Conservation (phyloP, 2,888 invertebrate species). For the Parascotia fuliginaria region DNA sequence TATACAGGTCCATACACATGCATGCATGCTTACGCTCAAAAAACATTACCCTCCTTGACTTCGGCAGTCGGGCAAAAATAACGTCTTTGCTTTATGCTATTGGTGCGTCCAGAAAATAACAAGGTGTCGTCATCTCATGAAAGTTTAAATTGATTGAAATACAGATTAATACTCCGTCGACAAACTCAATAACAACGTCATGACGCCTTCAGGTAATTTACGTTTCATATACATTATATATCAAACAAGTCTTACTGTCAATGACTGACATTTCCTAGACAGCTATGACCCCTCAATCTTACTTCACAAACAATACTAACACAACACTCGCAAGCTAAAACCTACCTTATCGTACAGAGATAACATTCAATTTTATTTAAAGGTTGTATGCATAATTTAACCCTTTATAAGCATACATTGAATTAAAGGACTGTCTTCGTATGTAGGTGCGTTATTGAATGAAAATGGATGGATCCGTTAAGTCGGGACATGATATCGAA, state of each 20-base stretch:
- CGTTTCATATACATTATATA: conserved; percentile 28
- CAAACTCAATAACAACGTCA: not conserved
- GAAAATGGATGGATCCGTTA: conserved; percentile 40
- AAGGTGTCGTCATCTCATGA: not conserved
- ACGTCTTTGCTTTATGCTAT: not conserved
- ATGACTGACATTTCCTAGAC: conserved; percentile 50
- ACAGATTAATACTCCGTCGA: not conserved
- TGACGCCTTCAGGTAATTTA: conserved; percentile 22
- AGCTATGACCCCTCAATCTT: conserved; percentile 58
- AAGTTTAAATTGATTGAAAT: not conserved
- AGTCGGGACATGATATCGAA: conserved; percentile 29
- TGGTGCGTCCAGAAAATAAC: not conserved
- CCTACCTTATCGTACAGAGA: conserved; percentile 22
- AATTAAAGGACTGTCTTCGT: conserved; percentile 62
- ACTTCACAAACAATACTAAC: conserved; percentile 49
- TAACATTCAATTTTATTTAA: conserved; percentile 46
- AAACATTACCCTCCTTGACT: too few relatives aligned
- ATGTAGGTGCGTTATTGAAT: conserved; percentile 41
- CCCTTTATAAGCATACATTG: conserved; percentile 61
- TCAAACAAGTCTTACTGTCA: conserved; percentile 44
- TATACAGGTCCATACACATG: too few relatives aligned
- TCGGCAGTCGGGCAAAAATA: too few relatives aligned
- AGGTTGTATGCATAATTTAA: conserved; percentile 51
- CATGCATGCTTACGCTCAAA: too few relatives aligned
- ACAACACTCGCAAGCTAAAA: conserved; percentile 29